Evolutionary conservation across 2,797 vertebrate genomes (phyloP).

Genomic region (Gallinago solitaria): DNA sequence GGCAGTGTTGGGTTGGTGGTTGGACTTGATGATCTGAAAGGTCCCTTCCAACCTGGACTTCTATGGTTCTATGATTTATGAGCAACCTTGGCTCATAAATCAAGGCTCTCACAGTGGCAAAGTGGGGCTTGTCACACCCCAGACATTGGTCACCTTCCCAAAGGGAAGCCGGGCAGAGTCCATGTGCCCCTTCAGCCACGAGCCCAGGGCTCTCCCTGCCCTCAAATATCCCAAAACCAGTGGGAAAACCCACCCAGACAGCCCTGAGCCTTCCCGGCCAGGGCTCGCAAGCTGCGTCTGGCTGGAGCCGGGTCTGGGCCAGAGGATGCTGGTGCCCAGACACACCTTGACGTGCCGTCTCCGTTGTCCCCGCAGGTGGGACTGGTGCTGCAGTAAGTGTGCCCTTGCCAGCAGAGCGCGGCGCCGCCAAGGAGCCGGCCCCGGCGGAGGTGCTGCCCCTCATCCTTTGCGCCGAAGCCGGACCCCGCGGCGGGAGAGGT

Average conservation of each 20-base stretch:
- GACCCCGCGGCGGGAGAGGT: constrained; percentile 24
- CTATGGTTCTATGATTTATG: too few relatives aligned
- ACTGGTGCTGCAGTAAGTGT: constrained; percentile 93
- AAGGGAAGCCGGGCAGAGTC: neutral
- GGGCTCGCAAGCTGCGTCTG: accelerated
- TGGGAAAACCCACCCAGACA: accelerated
- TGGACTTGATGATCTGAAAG: neutral
- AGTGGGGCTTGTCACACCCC: neutral
- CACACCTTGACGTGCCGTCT: neutral
- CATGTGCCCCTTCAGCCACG: accelerated
- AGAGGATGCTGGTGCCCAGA: accelerated
- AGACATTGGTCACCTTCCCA: neutral
- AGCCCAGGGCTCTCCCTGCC: neutral
- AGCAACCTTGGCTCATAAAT: neutral
- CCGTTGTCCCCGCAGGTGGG: constrained; percentile 83
- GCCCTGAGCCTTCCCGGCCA: accelerated
- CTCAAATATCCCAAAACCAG: neutral
- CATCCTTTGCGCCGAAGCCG: constrained; percentile 52
- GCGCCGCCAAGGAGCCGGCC: constrained; percentile 62
- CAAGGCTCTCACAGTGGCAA: neutral
- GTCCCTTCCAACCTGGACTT: neutral
- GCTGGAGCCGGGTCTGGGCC: accelerated
- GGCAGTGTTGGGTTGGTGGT: neutral
- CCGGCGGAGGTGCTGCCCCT: constrained; percentile 72
- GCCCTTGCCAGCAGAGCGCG: constrained; percentile 63